phyloP scores from a whole-genome alignment of 2,113 vertebrate species.

The Ibidorhyncha struthersii region DNA sequence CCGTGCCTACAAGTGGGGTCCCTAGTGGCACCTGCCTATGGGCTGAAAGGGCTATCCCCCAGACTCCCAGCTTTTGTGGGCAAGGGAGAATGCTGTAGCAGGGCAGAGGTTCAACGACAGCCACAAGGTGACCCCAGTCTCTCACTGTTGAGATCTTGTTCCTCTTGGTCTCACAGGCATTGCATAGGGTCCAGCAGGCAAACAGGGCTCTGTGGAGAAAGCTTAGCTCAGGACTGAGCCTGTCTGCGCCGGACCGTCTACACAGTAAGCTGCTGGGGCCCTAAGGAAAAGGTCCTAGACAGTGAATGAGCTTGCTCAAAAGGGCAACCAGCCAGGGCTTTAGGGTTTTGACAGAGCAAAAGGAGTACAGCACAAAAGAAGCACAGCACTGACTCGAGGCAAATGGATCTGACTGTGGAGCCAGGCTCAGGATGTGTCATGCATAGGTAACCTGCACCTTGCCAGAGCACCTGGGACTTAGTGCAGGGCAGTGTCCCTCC shows the following conservation, averaged over 20 bases:
- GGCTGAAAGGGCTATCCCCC: not conserved
- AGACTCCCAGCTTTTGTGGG: not conserved
- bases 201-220: not conserved
- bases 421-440: not conserved
- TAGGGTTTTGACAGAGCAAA: not conserved
- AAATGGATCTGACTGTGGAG: not conserved
- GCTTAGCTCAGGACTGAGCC: not conserved
- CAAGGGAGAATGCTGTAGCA: not conserved
- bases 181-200: not conserved
- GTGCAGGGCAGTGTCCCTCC: accelerated
- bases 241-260: not conserved
- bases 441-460: not conserved
- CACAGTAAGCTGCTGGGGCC: accelerated
- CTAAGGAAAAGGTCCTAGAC: not conserved
- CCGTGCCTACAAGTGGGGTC: not conserved
- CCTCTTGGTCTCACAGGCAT: not conserved
- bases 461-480: not conserved
- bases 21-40: not conserved
- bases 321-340: not conserved
- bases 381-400: not conserved
- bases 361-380: not conserved
- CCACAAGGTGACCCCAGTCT: not conserved
- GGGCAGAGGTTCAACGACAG: not conserved
- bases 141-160: not conserved
- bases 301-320: not conserved